Evolutionary conservation across 53 echinoderm and acorn worm species (phyloP).

Genomic region (Stichopus horrens): DNA sequence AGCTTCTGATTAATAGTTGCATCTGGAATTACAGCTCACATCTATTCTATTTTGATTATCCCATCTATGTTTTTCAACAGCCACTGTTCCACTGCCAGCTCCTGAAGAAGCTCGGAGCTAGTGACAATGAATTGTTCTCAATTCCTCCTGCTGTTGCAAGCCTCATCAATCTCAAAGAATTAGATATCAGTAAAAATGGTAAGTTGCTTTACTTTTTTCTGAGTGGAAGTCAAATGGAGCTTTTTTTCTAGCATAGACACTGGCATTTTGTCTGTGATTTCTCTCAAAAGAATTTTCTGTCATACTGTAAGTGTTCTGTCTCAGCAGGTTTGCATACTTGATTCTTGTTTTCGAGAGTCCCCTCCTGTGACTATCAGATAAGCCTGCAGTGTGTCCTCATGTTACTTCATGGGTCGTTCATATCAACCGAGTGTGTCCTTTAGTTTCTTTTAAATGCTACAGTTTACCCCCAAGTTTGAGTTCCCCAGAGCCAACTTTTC

Average conservation of each 20-base stretch:
- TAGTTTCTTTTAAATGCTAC: no score
- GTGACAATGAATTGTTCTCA: constrained; percentile 94
- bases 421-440: no score
- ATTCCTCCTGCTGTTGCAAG: constrained; percentile 79
- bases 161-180: constrained; percentile 75
- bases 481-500: no score
- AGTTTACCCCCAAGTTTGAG: no score
- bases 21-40: neutral
- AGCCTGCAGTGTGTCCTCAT: no score
- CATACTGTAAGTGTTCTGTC: neutral
- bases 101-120: constrained; percentile 77
- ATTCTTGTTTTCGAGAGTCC: no score
- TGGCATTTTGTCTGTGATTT: neutral
- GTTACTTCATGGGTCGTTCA: no score
- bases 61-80: neutral
- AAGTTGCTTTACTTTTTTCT: neutral
- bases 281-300: neutral
- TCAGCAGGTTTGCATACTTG: neutral
- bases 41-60: neutral
- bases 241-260: neutral
- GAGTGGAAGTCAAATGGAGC: neutral
- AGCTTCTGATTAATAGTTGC: no score
- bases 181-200: constrained; percentile 99
- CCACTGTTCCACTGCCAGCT: constrained; percentile 86
- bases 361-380: no score